Evolutionary conservation across 2,888 invertebrate species (phyloP), one percentile per base, ranked within the genome.

Genomic region (Tolmerus cingulatus): DNA sequence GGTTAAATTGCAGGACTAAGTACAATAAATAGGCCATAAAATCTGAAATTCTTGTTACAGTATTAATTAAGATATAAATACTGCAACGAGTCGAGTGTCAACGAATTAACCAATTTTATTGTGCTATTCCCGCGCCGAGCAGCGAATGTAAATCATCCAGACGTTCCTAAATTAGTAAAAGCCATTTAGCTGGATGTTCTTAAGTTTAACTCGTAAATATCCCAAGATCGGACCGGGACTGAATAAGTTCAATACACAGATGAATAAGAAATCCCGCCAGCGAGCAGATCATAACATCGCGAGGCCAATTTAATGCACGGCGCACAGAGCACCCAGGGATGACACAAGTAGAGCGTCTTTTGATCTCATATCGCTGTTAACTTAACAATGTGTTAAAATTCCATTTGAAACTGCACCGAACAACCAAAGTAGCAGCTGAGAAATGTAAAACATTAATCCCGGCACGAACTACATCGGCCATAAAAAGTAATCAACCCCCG

Each of bases 361-460:
- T 85, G 85, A 85, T 85, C 85, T 85, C 43, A 55, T 81, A 55
- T 34, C 23, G 40, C 43, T 57, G 82, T 82, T 57, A 82, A 82
- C 66, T 57, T 82, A 79, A 79, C 79, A 79, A 79, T 79, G 79
- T 79, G 79, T 79, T 79, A 55, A 79, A 79, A 79, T 79, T 79
- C 51, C 51, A 82, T 82, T 82, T 66, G n/a, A 37, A 66, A 46
- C 55, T 66, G 37, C 66, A 82, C n/a, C 19, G 37, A 40, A 37
- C 57, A 34, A 23, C 37, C 66, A 82, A 85, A 85, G 51, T 43
- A 86, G 85, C 74, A 74, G 74, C 46, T 74, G 74, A 86, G 27
- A 76, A 76, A 86, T 86, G 86, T 76, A 86, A 74, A 86, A 76
- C 86, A 84, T 84, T 74, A 86, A 76, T 86, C 74, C 74, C 74